These are phyloP conservation scores for Sminthurinus aureus DNA, from an alignment of 2,888 invertebrate species.

Conservation along the genomic window DNA sequence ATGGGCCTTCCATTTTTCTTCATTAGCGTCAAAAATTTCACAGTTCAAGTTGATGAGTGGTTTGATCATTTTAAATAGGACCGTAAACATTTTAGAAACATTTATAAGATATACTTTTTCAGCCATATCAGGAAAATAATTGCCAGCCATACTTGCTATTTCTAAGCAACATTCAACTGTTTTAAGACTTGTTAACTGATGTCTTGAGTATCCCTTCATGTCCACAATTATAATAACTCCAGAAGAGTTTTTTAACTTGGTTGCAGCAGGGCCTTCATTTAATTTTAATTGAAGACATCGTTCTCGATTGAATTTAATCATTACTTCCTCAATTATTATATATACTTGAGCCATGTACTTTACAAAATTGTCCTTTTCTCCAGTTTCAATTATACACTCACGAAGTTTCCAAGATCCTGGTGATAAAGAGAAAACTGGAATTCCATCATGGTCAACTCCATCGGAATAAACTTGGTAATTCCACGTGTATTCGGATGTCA, in stretches of 20 bases:
- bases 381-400: constrained; percentile 31
- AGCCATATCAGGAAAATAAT: constrained; percentile 37
- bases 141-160: constrained; percentile 33
- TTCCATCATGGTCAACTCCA: constrained; percentile 31
- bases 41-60: constrained; percentile 31
- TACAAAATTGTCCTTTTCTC: constrained; percentile 35
- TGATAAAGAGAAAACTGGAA: constrained; percentile 35
- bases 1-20: constrained; percentile 29
- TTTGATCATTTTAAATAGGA: constrained; percentile 39
- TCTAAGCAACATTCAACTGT: constrained; percentile 30
- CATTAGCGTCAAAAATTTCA: constrained; percentile 37
- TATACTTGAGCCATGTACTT: constrained; percentile 34
- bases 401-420: constrained; percentile 34
- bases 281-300: background rate
- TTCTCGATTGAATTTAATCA: constrained; percentile 34
- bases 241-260: background rate
- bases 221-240: constrained; percentile 35
- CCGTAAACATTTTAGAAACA: constrained; percentile 32
- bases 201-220: constrained; percentile 29
- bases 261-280: background rate
- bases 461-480: constrained; percentile 35
- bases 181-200: constrained; percentile 32
- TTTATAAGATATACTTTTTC: constrained; percentile 37
- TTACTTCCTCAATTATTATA: constrained; percentile 33
- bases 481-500: constrained; percentile 29